Base-by-base conservation (phyloP, 2,113 vertebrate species). In the Phaethon lepturus region DNA sequence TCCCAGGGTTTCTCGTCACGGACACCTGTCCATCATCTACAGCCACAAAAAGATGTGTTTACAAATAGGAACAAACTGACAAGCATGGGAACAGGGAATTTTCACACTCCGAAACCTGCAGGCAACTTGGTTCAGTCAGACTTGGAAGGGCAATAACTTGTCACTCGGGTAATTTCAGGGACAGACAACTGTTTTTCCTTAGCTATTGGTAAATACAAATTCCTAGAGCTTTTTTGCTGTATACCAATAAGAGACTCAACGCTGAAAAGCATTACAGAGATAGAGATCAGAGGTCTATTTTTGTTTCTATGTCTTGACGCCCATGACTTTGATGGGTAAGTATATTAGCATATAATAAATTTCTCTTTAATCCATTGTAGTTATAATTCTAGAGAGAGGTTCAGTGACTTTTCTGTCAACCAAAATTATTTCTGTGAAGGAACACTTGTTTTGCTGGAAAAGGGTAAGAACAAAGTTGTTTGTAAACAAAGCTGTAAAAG, bases 281-380 rank as follows among this genome's bases (percentile, higher is more conserved):
- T 60, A 90, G 87, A 90, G 85, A 95, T 96, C 88, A 94, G 91
- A 96, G 81, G 66, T 85, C 94, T 95, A 53, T 62, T 96, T 96
- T 82, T 95, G 91, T 82, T 95, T 91, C 76, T 87, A 1, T 11
- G 42, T n/a, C 89, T 95, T 73, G 77, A 93, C 2, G 4, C 38
- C 87, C 53, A 23, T 94, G 84, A 93, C 91, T 97, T 94, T 95
- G 93, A 94, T 92, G 90, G 78, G 87, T 92, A 96, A 82, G 84
- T 53, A 71, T 89, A 93, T 93, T 88, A 94, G 58, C 71, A 86
- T 96, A 82, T 73, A 77, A 94, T 95, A 95, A 97, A 97, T 91
- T 82, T 66, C 91, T 87, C 84, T 93, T 95, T 95, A 95, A 91
- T 91, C 81, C 94, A 62, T 75, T 89, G 53, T 38, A 94, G 78